A percentile compares a stretch with the other conserved stretches of the same genome.
phyloP scores from a whole-genome alignment of 1,140 invertebrate genomes.

The Nasonia giraulti region DNA sequence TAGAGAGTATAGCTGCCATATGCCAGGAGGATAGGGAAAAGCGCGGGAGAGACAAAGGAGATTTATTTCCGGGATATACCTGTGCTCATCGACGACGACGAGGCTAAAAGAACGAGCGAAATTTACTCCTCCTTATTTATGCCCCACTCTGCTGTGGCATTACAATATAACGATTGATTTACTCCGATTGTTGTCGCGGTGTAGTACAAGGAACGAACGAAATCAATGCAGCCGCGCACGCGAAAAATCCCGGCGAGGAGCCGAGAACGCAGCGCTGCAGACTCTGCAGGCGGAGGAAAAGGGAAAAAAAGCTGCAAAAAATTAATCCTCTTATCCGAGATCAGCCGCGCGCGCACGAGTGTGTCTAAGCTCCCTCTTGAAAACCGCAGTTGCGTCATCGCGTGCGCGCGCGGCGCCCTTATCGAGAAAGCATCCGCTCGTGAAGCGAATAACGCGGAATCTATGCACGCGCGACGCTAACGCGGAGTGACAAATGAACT shows the following conservation, averaged over 20 bases:
- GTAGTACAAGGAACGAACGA: not conserved
- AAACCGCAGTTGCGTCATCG: slow-evolving; percentile 6
- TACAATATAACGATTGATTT: not conserved
- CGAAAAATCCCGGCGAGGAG: too few relatives aligned
- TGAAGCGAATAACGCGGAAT: not conserved
- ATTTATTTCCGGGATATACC: slow-evolving; percentile 44
- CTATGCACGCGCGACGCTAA: not conserved
- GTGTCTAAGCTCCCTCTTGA: not conserved
- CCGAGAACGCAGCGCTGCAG: too few relatives aligned
- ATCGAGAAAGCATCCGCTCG: slow-evolving; percentile 29
- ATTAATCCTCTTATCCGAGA: slow-evolving; percentile 12
- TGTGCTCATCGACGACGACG: slow-evolving; percentile 28
- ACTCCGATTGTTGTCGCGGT: not conserved
- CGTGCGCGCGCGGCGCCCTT: not conserved
- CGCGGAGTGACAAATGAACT: slow-evolving; percentile 46
- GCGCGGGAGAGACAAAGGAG: slow-evolving; percentile 14
- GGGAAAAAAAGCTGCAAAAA: not conserved
- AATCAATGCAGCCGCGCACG: not conserved
- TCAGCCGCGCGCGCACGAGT: not conserved
- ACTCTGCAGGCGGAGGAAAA: not conserved
- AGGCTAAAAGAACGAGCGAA: not conserved
- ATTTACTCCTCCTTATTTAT: slow-evolving; percentile 14
- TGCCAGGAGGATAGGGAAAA: not conserved
- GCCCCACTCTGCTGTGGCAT: too few relatives aligned
- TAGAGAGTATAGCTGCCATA: not conserved